Evolutionary conservation across 2,797 vertebrate genomes (phyloP), one percentile per base, ranked within the genome.

Genomic region (Thamnophis elegans): DNA sequence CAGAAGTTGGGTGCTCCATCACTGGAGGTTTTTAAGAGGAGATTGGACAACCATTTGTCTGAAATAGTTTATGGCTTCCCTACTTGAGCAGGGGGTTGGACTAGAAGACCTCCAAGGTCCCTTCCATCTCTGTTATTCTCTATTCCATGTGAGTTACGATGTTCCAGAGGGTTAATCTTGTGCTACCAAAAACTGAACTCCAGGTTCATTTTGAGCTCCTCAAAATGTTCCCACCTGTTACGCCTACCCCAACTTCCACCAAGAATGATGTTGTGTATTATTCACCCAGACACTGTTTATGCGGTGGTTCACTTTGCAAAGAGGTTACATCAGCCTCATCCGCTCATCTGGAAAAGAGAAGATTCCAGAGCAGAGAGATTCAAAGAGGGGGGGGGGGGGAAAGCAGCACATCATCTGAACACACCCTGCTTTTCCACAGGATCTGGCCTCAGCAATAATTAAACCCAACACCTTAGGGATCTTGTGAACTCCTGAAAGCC

Each of bases 401-500:
- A 62, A 87, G 47, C 4, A n/a, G 62, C 0, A 0, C 47, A 65
- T 10, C 60, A 87, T 1, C 88, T 6, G 92, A 96, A 86, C 10
- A 86, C 16, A 20, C 93, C 85, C 10, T 88, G 2, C 32, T 53
- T 11, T 78, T 93, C 89, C 55, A 13, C 60, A 32, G 13, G 25
- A 89, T n/a, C 92, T 93, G 82, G 92, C 0, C 32, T 87, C 54
- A 93, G 42, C 87, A 65, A 5, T 91, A 93, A 93, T 93, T 95
- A 95, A 94, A 95, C 11, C n/a, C 86, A 89, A 51, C 16, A 88
- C 93, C 85, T 95, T 58, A 14, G 91, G 59, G 87, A 90, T 87
- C 65, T 68, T 78, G 9, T 62, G 12, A 95, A 89, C 56, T 93
- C 94, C 93, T 2, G 7, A 82, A 89, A 94, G 36, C 85, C n/a